Percentiles rank a stretch among this genome's conserved stretches.
phyloP scores from a whole-genome alignment of 2,113 vertebrate genomes.

The rat (Rattus norvegicus) region DNA sequence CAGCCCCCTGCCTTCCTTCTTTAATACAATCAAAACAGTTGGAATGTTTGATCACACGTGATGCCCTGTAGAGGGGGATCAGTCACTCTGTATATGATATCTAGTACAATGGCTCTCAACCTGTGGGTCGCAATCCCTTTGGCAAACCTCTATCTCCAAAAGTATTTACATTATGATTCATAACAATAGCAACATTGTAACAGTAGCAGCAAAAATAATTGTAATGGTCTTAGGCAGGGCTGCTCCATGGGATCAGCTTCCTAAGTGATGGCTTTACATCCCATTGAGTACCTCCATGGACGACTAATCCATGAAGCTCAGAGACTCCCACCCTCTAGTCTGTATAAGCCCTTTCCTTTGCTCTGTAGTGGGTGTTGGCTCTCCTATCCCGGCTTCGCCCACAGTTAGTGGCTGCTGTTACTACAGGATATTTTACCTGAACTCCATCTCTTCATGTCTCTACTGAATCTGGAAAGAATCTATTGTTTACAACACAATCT shows the following conservation, averaged over 20 bases:
- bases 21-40: neutral
- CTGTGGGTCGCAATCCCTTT: no score
- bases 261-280: neutral
- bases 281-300: neutral
- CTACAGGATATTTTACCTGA: neutral
- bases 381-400: neutral
- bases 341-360: neutral
- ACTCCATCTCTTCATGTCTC: neutral
- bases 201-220: no score
- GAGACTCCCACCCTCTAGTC: neutral
- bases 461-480: neutral
- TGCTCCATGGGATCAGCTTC: neutral
- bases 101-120: no score
- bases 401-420: neutral
- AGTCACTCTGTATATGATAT: neutral
- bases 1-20: neutral
- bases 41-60: neutral
- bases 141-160: no score
- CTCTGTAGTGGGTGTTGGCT: neutral
- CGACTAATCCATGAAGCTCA: neutral
- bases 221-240: neutral
- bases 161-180: no score
- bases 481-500: neutral
- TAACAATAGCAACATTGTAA: no score
- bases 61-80: neutral